Evolutionary conservation across 2,797 vertebrate genomes (phyloP), one percentile per base, ranked within the genome.

Genomic region (Adelosebastes latens): DNA sequence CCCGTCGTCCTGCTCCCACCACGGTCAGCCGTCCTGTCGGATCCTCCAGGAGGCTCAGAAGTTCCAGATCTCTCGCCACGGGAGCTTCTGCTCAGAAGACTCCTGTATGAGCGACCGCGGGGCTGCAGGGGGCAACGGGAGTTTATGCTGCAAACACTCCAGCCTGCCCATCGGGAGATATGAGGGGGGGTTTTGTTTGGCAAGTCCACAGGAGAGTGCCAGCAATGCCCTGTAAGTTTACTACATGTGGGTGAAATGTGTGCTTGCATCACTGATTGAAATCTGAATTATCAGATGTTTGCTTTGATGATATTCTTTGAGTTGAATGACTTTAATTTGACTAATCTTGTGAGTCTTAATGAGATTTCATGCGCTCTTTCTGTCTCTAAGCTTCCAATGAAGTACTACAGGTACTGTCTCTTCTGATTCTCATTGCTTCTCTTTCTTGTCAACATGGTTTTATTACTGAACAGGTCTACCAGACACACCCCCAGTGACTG

Each of bases 81-180:
- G 94, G 60, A 97, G 96, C 85, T 97, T 97, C 90, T 97, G 96
- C 77, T 97, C 97, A 0, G 96, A 97, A 59, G 95, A 95, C 11
- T 96, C 96, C 0, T 96, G 93, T 64, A 90, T 92, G 0, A 96
- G 93, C 58, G 91, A 93, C 1, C 66, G 69, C 11, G 82, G 81
- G 0, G 65, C 91, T 72, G 79, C 86, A 5, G 94, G 87, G 55
- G 81, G 39, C 0, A 70, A 75, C 9, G 64, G 63, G 25, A 46
- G 32, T 32, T n/a, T 52, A 7, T 75, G 67, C 82, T 77, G 80
- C 77, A 90, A 89, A 79, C 87, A 89, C 86, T 85, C 77, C 77
- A 87, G 92, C 74, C 80, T 93, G 65, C 90, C 89, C 67, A 8
- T n/a, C 3, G 72, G 81, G 20, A 86, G 87, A 56, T 77, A 81